Conservation (phyloP, 2,797 vertebrate genomes). For the Diplodus puntazzo region DNA sequence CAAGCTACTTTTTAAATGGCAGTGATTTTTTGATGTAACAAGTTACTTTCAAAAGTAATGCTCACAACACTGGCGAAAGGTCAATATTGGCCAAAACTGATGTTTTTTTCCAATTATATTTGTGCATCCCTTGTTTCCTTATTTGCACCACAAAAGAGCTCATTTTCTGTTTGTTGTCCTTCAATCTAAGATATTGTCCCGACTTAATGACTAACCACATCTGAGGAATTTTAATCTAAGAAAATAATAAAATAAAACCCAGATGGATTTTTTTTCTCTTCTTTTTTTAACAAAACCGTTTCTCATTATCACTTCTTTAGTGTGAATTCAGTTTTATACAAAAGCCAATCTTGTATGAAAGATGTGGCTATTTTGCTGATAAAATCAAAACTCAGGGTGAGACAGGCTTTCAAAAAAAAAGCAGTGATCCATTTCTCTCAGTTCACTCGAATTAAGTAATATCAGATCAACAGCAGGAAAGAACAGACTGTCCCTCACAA, state of each 20-base stretch:
- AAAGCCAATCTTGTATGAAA: constrained; percentile 11
- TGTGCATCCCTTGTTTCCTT: not conserved
- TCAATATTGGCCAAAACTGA: no score
- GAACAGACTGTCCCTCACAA: constrained; percentile 29
- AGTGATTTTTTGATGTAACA: no score
- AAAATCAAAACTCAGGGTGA: constrained; percentile 21
- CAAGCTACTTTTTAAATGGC: no score
- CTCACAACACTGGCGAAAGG: no score
- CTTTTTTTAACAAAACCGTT: not conserved
- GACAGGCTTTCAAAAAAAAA: constrained; percentile 11
- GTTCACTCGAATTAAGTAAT: constrained; percentile 20
- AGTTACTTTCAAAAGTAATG: no score
- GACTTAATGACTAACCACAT: constrained; percentile 1
- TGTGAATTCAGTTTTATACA: constrained; percentile 18
- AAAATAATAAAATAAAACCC: not conserved
- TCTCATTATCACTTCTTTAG: not conserved
- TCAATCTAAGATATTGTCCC: not conserved
- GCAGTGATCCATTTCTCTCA: constrained; percentile 20
- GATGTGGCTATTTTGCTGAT: not conserved
- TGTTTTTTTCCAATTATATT: no score
- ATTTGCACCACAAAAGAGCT: not conserved
- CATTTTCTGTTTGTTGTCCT: not conserved
- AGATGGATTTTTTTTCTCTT: not conserved
- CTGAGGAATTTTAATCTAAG: constrained; percentile 4
- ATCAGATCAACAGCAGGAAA: constrained; percentile 17